These are phyloP conservation scores for Ciconia stormi DNA, from an alignment of 2,113 vertebrate genomes.

Conservation along the genomic window DNA sequence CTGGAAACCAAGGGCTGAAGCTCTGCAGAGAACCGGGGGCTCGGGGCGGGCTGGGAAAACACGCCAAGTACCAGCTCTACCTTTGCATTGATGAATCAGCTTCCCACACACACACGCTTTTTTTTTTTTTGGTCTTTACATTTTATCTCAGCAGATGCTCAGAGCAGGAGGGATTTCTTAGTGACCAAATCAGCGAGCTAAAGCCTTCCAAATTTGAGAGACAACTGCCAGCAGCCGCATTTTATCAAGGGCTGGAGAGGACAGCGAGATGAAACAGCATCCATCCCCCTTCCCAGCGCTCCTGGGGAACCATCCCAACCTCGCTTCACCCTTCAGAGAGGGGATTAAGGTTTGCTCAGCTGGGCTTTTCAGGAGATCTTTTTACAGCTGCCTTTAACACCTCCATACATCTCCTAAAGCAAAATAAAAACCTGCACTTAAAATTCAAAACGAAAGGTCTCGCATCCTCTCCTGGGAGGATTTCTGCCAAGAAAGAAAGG, in stretches of 20 bases:
- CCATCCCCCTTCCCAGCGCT: not conserved
- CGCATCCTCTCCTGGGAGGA: not conserved
- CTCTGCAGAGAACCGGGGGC: not conserved
- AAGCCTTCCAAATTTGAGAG: not conserved
- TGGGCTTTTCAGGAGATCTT: not conserved
- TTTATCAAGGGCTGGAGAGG: not conserved
- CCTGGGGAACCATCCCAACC: not conserved
- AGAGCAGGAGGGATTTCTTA: not conserved
- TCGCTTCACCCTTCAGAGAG: not conserved
- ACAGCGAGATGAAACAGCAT: not conserved
- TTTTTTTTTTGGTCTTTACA: rapidly evolving
- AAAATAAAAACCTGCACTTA: not conserved
- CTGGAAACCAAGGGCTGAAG: not conserved
- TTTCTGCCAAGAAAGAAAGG: not conserved
- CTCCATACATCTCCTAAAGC: not conserved
- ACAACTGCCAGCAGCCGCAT: rapidly evolving
- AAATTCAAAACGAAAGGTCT: not conserved
- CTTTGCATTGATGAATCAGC: not conserved
- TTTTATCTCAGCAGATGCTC: not conserved
- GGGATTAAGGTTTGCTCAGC: not conserved
- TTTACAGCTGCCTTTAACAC: not conserved
- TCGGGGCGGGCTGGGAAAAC: not conserved
- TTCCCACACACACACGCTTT: rapidly evolving
- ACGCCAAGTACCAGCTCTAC: not conserved
- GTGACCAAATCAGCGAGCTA: rapidly evolving